Evolutionary conservation across 2,888 invertebrate genomes (phyloP).

Genomic region (Notocelia uddmanniana): DNA sequence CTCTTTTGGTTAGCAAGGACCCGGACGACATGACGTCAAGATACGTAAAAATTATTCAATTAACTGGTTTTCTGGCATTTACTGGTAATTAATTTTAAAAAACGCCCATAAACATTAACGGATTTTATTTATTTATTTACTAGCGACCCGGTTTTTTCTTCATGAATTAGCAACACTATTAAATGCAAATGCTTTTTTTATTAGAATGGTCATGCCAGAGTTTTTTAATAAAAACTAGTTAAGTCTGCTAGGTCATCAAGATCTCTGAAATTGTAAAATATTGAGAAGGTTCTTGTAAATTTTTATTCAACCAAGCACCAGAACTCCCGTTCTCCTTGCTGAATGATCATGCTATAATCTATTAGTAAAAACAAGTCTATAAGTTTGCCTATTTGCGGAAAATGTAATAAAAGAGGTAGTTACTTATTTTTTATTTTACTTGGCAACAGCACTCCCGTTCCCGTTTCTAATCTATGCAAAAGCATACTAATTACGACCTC

Average conservation of each 20-base stretch:
- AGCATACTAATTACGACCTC: slow-evolving; percentile 23
- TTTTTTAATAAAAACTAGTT: background rate
- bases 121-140: slow-evolving; percentile 8
- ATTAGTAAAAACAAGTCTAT: background rate
- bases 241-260: background rate
- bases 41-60: slow-evolving; percentile 15
- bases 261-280: background rate
- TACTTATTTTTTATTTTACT: background rate
- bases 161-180: background rate
- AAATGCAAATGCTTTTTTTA: background rate
- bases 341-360: too few relatives aligned
- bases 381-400: too few relatives aligned
- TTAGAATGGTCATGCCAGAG: background rate
- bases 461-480: slow-evolving; percentile 13
- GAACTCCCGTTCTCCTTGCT: too few relatives aligned
- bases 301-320: too few relatives aligned
- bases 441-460: background rate
- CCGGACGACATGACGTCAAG: slow-evolving; percentile 22
- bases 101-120: slow-evolving; percentile 19
- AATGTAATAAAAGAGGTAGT: too few relatives aligned
- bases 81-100: slow-evolving; percentile 23
- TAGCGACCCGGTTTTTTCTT: background rate
- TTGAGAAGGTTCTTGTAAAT: background rate
- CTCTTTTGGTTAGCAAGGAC: background rate
- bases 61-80: slow-evolving; percentile 10